Base-by-base conservation (phyloP, 2,888 invertebrate genomes). In the Isoperla grammatica region DNA sequence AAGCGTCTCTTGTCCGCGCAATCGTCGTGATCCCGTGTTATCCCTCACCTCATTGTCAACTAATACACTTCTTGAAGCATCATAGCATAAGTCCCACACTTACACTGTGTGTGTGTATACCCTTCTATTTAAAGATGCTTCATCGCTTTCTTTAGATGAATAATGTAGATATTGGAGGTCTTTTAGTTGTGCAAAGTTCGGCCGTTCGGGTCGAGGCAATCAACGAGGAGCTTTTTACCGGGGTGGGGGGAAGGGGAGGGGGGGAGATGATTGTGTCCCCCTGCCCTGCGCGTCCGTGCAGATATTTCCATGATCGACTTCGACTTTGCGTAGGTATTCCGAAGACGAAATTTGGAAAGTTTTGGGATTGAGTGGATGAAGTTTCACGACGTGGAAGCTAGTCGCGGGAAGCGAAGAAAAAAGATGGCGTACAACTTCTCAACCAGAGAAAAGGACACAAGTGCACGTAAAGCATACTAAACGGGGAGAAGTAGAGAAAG, bases 341-440 rank as follows among this genome's bases (percentile, higher is more conserved):
- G 39, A 8, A 15, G 53, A 17, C 40, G 56, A 56, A 55, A 55
- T 60, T 60, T 48, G 48, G 56, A 60, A 60, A 56, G 60, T 60
- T 60, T 56, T 48, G 11, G 53, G 39, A 53, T 53, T 53, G 39
- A 39, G 39, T 37, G 13, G 60, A 54, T 39, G 59, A 54, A 59
- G 59, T 29, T 53, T 46, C 46, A 55, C 55, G 48, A 60, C 39
- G 60, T 48, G 60, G 60, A 60, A 60, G n/a, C n/a, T n/a, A n/a
- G 55, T 59, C 20, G 53, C 37, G 37, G 20, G 39, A 53, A 53
- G 5, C 19, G 12, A 19, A 29, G 29, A 49, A 49, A 29, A 13
- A 29, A 15, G 49, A 53, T 53, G 20, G 37, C 15, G 8, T n/a
- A 39, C 20, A 53, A 53, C 37, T 53, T 39, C 53, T 53, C 11